Conservation (phyloP, 2,113 vertebrate species). For the Ovis aries region ARS-UI_Ramb_v3.0 NC_056056.1:224630501-224631000, state of each 20-base stretch:
- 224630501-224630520: background rate
- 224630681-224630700: background rate
- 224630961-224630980: background rate
- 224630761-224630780: background rate
- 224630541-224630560: background rate
- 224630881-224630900: background rate
- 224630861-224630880: background rate
- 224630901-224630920: background rate
- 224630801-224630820: background rate
- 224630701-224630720: background rate
- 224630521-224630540: background rate
- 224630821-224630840: background rate
- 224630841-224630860: background rate
- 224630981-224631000: background rate
- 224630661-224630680: background rate
- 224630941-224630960: background rate
- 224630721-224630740: background rate
- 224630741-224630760: fast-evolving
- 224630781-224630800: background rate
- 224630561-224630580: background rate
- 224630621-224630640: background rate
- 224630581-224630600: background rate
- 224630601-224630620: background rate
- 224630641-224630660: background rate
- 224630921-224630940: background rate